phyloP scores from a whole-genome alignment of 2,113 vertebrate genomes.

The Halcyon senegalensis region DNA sequence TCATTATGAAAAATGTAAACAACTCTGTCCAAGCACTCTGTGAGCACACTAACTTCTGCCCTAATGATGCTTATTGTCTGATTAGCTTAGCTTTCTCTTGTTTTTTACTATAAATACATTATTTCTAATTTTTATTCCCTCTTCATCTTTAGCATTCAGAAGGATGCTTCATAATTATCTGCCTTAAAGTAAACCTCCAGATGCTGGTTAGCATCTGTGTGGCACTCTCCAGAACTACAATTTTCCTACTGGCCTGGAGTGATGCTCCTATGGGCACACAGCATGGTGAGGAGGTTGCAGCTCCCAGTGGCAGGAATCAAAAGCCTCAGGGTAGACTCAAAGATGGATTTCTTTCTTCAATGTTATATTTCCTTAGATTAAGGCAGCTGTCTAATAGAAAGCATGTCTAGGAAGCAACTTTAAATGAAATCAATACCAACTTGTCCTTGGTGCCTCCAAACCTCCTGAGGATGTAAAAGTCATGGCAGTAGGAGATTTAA shows the following conservation, averaged over 20 bases:
- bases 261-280: background rate
- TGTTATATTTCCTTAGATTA: background rate
- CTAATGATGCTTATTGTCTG: background rate
- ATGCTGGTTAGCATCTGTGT: background rate
- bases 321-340: background rate
- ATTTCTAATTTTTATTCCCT: background rate
- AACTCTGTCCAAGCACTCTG: background rate
- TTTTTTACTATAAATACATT: background rate
- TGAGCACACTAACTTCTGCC: background rate
- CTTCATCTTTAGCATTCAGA: background rate
- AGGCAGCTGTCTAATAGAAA: background rate
- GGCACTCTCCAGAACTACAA: background rate
- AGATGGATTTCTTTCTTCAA: background rate
- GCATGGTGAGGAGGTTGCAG: background rate
- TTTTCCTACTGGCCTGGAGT: background rate
- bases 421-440: background rate
- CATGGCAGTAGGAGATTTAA: background rate
- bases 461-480: background rate
- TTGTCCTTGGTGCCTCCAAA: background rate
- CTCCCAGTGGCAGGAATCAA: background rate
- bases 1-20: conserved; percentile 42
- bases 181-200: background rate
- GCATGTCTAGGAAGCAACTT: background rate
- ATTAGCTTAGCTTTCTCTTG: background rate
- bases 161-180: background rate